Percentiles rank a stretch among this genome's conserved stretches.
These are phyloP conservation scores for Eulemur coronatus DNA, from an alignment of 2,797 vertebrate species.

Conservation along the genomic window DNA sequence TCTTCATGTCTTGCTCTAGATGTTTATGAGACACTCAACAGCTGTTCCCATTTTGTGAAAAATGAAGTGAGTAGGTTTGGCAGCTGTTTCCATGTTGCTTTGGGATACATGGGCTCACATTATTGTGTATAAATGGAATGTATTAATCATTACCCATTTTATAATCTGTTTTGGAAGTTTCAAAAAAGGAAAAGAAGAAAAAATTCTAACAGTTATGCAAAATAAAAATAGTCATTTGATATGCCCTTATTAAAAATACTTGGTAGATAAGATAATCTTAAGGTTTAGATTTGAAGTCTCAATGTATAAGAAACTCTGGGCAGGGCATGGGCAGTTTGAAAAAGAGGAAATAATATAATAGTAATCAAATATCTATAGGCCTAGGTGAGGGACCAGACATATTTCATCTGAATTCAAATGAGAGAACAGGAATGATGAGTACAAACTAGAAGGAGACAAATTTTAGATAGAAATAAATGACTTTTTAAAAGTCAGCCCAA, in stretches of 20 bases:
- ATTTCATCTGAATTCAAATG: background rate
- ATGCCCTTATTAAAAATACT: background rate
- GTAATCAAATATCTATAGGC: background rate
- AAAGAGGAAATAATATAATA: background rate
- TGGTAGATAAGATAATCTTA: background rate
- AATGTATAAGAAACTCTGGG: background rate
- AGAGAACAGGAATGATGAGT: background rate
- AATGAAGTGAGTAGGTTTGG: constrained; percentile 30
- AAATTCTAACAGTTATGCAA: background rate
- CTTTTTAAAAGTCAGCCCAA: background rate
- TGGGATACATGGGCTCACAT: background rate
- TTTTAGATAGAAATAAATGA: background rate
- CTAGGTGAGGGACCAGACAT: background rate
- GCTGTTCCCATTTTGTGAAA: constrained; percentile 52
- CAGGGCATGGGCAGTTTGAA: no score
- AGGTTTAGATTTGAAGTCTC: background rate
- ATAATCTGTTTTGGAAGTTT: background rate
- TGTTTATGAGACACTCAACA: constrained; percentile 57
- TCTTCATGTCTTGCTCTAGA: constrained; percentile 47
- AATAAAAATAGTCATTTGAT: constrained; percentile 15
- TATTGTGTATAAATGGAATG: constrained; percentile 3
- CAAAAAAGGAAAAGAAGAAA: background rate
- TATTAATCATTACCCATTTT: constrained; percentile 45
- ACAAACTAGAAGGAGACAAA: background rate
- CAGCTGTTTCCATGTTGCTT: constrained; percentile 40